These are phyloP conservation scores for Clarias platycephalus DNA, from an alignment of 2,797 vertebrate species.

Conservation along the genomic window DNA sequence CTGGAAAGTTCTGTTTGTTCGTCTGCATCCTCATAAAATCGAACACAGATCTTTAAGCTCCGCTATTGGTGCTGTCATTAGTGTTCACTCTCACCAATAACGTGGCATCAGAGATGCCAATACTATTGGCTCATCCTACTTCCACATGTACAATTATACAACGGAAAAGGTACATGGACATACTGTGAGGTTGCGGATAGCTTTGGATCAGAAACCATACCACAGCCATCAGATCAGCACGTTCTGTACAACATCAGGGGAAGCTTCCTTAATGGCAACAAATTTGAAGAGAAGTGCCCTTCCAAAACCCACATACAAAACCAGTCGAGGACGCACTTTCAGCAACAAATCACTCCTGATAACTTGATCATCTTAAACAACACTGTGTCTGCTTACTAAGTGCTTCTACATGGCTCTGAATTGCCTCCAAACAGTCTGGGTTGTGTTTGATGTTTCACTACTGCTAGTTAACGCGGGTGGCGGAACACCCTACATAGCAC, in stretches of 20 bases:
- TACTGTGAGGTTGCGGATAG: neutral
- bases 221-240: neutral
- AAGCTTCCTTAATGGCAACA: neutral
- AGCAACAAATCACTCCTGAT: no score
- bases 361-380: no score
- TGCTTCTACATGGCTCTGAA: no score
- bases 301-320: no score
- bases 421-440: no score
- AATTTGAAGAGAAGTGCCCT: no score
- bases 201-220: neutral
- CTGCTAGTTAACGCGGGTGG: no score
- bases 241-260: neutral
- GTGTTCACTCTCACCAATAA: neutral
- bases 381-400: no score
- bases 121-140: neutral
- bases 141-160: neutral
- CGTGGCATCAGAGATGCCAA: neutral
- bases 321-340: no score
- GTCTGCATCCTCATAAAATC: neutral
- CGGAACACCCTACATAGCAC: no score
- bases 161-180: neutral
- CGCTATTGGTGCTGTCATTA: neutral
- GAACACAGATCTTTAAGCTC: neutral
- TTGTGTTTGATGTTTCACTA: no score
- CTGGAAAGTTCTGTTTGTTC: neutral